These are phyloP conservation scores for Hanleya hanleyi DNA, from an alignment of 2,888 invertebrate species.

Conservation along the genomic window DNA sequence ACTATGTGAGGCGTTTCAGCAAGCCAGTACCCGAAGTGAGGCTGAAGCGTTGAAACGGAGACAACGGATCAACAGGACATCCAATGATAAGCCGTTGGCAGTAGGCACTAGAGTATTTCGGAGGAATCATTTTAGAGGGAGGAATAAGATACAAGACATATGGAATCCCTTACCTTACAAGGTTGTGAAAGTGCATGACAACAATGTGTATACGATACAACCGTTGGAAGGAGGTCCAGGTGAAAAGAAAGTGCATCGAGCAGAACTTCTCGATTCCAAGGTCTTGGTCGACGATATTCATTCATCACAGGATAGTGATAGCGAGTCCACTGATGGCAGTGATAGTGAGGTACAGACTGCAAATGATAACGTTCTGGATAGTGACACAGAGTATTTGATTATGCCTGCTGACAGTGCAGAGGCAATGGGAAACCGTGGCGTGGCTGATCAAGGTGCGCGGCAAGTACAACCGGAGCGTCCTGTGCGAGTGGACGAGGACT, in stretches of 20 bases:
- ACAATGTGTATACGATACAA: slow-evolving; percentile 1
- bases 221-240: background rate
- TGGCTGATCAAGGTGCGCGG: no score
- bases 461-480: background rate
- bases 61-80: background rate
- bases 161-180: background rate
- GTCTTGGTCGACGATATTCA: background rate
- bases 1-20: background rate
- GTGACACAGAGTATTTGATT: no score
- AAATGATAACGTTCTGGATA: no score
- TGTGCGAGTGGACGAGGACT: background rate
- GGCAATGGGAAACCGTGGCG: no score
- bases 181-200: background rate
- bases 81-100: background rate
- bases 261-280: background rate
- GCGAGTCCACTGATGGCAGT: background rate
- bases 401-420: no score
- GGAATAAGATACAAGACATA: background rate
- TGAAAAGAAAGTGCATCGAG: background rate
- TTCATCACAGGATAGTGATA: background rate
- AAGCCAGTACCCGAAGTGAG: background rate
- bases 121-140: background rate
- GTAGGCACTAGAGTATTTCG: background rate
- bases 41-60: background rate
- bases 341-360: no score